Base-by-base conservation (phyloP, 2,113 vertebrate genomes). In the Gavialis gangeticus region DNA sequence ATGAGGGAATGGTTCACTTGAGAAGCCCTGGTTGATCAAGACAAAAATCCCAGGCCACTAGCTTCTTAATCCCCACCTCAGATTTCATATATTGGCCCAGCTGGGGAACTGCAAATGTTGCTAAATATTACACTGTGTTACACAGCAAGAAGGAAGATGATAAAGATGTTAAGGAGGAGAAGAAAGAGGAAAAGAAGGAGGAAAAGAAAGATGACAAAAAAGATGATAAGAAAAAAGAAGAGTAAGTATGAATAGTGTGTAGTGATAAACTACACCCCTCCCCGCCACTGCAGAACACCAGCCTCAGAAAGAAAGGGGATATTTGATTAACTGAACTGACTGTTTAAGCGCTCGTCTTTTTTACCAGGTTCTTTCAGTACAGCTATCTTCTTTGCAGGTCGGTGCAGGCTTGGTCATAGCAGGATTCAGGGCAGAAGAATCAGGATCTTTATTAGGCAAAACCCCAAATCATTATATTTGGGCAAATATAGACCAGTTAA, bases 91-190 rank as follows among this genome's bases (percentile, higher is more conserved):
- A 90, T 75, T 78, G 71, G 76, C 14, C 24, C 73, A 77, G 54
- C 30, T 27, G 18, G 73, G 59, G 13, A 95, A 58, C 15, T 1
- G 21, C 24, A 85, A 79, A 91, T 64, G 54, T 24, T 85, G 73
- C 82, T 96, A 95, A 97, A 96, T 71, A 60, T 94, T 93, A 63
- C 80, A n/a, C 96, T 96, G 27, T 95, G 94, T 97, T 97, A 95
- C 86, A 62, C 98, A 99, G 99, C 96, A 99, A 99, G 98, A 99
- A 99, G 92, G 98, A 98, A 63, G 98, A 98, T 92, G 98, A 98
- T 78, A 98, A 98, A 81, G 97, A 98, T 7, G 97, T 97, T 4
- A 97, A 98, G 80, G 91, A 85, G 69, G 56, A 73, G 13, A 98
- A 98, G 97, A 98, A 98, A 89, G 98, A 98, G 75, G 98, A 98